Base-by-base conservation (phyloP, 92 coral and sea anemone genomes). In the Hydrozoanthus gracilis region DNA sequence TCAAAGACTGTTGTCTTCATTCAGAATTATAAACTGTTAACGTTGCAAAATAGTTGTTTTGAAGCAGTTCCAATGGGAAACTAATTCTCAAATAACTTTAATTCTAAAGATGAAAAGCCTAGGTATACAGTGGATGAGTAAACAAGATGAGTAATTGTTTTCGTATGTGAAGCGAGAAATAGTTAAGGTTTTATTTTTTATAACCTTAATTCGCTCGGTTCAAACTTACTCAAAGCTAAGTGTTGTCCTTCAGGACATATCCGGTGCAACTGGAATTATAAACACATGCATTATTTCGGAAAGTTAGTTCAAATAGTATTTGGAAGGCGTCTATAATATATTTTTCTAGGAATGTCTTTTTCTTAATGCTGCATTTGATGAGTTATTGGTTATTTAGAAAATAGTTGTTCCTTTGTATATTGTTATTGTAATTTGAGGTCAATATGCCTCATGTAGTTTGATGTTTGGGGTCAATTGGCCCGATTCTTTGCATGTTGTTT, bases 401-500 rank as follows among this genome's bases (percentile, higher is more conserved):
- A 17, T 60, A 60, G 66, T 17, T 60, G n/a, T 4, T 60, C 4
- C 5, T 11, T 14, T 11, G 8, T 4, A 60, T 2, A 2, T 60
- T 4, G 12, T 60, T 60, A 11, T 60, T 14, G 66, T 60, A 60
- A 17, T 60, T 60, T 60, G 66, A 60, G 66, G 66, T 60, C 66
- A 60, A 11, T 60, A 3, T 3, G 66, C 66, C 66, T 60, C 66
- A 60, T 60, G 1, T 60, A 60, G 66, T 60, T 60, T 60, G 66
- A 60, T 60, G n/a, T 60, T 60, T 60, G 4, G 66, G 66, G 66
- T 60, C 66, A 60, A 60, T 60, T 17, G 66, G 66, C 66, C 66
- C 66, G 4, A 60, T 14, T 60, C 2, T 60, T 11, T 60, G 66
- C 66, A 60, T 60, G 12, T 7, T 60, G 12, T 7, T 60, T 60